Percentiles rank a stretch among this genome's conserved stretches.
Conservation (phyloP, 2,797 vertebrate species). For the Enteromius mattozi region DNA sequence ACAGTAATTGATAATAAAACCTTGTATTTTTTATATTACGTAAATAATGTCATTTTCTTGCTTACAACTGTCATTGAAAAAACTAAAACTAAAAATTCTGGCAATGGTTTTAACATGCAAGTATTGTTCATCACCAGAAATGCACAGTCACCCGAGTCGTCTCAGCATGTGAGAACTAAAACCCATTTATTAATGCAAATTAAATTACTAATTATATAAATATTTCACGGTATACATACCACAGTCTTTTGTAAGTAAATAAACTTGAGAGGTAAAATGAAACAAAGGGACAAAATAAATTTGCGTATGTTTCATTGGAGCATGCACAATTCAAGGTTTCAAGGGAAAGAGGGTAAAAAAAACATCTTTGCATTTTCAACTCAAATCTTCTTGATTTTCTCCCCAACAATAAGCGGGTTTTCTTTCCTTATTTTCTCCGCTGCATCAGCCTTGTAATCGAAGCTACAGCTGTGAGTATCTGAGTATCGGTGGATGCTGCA, state of each 20-base stretch:
- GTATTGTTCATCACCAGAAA: constrained; percentile 74
- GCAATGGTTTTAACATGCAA: constrained; percentile 79
- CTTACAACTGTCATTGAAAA: constrained; percentile 81
- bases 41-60: constrained; percentile 77
- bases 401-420: constrained; percentile 88
- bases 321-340: constrained; percentile 81
- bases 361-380: constrained; percentile 77
- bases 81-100: constrained; percentile 67
- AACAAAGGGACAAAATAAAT: constrained; percentile 68
- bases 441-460: constrained; percentile 90
- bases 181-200: constrained; percentile 81
- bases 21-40: constrained; percentile 62
- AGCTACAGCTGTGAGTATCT: constrained; percentile 88
- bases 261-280: constrained; percentile 55
- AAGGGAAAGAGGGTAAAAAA: constrained; percentile 62
- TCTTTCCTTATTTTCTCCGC: constrained; percentile 92
- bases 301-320: constrained; percentile 79
- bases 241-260: constrained; percentile 63
- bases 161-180: constrained; percentile 75
- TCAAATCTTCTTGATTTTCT: constrained; percentile 93
- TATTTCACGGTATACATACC: constrained; percentile 77
- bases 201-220: constrained; percentile 80
- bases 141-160: constrained; percentile 78
- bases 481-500: constrained; percentile 89
- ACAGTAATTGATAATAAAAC: constrained; percentile 7